Percentiles rank a stretch among this genome's conserved stretches.
These are phyloP conservation scores for Seladonia tumulorum DNA, from an alignment of 2,888 invertebrate genomes.

Conservation along the genomic window DNA sequence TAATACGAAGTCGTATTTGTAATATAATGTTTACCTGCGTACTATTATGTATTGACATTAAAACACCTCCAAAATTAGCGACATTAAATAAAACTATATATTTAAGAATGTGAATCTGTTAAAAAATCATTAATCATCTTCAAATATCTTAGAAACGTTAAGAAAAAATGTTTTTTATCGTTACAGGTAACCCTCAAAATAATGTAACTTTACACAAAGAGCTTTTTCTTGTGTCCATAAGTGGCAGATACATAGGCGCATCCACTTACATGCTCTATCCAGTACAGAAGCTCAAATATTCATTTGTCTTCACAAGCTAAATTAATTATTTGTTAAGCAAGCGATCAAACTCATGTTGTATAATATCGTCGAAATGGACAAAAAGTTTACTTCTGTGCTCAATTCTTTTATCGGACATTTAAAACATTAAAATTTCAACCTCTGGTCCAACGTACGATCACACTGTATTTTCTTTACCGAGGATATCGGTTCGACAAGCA, in stretches of 20 bases:
- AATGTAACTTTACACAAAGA: background rate
- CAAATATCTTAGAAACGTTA: too few relatives aligned
- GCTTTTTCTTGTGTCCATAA: background rate
- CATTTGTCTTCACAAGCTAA: background rate
- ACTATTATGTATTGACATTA: too few relatives aligned
- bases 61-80: too few relatives aligned
- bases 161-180: too few relatives aligned
- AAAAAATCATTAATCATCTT: background rate
- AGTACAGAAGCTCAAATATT: background rate
- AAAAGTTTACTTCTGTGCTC: background rate
- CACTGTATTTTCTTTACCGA: background rate
- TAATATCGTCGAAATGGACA: background rate
- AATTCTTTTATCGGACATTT: background rate
- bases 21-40: too few relatives aligned
- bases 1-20: too few relatives aligned
- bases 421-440: conserved; percentile 15
- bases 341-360: background rate
- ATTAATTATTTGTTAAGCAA: background rate
- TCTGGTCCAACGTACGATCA: conserved; percentile 24
- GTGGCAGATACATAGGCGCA: too few relatives aligned
- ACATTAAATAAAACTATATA: background rate
- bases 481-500: conserved; percentile 34
- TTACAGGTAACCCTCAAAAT: too few relatives aligned
- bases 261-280: background rate
- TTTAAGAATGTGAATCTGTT: background rate